These are phyloP conservation scores for Patella pellucida DNA, from an alignment of 2,888 invertebrate genomes.

Conservation along the genomic window DNA sequence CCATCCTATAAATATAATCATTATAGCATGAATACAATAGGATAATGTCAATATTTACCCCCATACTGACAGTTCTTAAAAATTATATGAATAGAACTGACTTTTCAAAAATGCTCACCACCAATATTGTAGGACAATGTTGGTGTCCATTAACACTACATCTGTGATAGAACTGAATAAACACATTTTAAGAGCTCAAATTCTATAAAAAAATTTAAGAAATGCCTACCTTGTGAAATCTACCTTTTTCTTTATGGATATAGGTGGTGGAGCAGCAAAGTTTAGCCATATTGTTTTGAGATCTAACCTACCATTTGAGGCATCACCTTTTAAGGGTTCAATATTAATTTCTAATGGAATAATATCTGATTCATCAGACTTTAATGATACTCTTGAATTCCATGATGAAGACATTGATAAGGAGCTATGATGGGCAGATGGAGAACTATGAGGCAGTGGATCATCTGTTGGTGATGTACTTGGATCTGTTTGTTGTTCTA, in stretches of 20 bases:
- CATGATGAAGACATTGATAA: conserved; percentile 44
- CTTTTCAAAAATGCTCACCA: too few relatives aligned
- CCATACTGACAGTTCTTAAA: too few relatives aligned
- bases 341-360: conserved; percentile 26
- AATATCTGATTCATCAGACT: conserved; percentile 39
- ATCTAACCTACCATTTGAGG: conserved; percentile 87
- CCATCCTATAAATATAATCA: conserved; percentile 76
- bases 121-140: too few relatives aligned
- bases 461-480: conserved; percentile 34
- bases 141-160: too few relatives aligned
- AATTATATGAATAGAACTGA: too few relatives aligned
- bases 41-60: too few relatives aligned
- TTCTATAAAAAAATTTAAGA: too few relatives aligned
- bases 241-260: conserved; percentile 93
- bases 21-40: background rate
- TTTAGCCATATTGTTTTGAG: conserved; percentile 95
- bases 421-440: conserved; percentile 31
- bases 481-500: conserved; percentile 27
- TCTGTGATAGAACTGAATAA: too few relatives aligned
- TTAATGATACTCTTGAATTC: conserved; percentile 53
- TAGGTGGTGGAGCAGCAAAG: conserved; percentile 95
- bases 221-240: conserved; percentile 85
- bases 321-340: conserved; percentile 67
- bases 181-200: too few relatives aligned
- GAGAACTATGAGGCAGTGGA: conserved; percentile 36